Percentiles rank a stretch among this genome's conserved stretches.
Conservation (phyloP, 1,140 invertebrate species). For the Aethina tumida region DNA sequence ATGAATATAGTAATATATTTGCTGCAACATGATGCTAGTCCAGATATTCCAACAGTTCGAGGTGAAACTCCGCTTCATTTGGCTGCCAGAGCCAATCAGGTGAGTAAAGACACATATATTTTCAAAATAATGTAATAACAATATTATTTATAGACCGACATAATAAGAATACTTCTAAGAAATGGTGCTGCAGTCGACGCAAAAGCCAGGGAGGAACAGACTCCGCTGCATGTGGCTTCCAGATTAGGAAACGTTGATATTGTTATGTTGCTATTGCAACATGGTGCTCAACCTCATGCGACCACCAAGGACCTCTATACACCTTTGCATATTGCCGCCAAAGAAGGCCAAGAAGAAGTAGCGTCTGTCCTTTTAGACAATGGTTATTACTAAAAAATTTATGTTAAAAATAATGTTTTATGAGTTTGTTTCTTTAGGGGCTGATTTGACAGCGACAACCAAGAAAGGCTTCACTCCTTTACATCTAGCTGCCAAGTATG, state of each 20-base stretch:
- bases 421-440: constrained; percentile 76
- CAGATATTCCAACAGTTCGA: constrained; percentile 88
- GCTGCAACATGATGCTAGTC: constrained; percentile 87
- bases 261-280: constrained; percentile 81
- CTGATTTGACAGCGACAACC: constrained; percentile 80
- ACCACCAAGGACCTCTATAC: constrained; percentile 93
- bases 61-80: constrained; percentile 96
- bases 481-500: constrained; percentile 96
- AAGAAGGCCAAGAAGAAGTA: constrained; percentile 87
- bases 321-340: constrained; percentile 93
- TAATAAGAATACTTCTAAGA: constrained; percentile 88
- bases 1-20: constrained; percentile 98
- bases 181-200: constrained; percentile 93
- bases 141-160: constrained; percentile 67
- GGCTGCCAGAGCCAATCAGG: constrained; percentile 91
- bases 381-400: constrained; percentile 3
- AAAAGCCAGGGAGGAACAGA: constrained; percentile 84
- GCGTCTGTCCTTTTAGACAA: constrained; percentile 4
- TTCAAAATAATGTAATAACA: constrained; percentile 2
- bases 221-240: constrained; percentile 86
- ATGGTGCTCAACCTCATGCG: constrained; percentile 78
- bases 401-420: constrained; percentile 6
- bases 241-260: constrained; percentile 89
- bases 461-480: constrained; percentile 97
- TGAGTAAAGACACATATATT: constrained; percentile 32